Percentiles rank a stretch among this genome's conserved stretches.
phyloP scores from a whole-genome alignment of 2,888 invertebrate species.

The Mylabris sibirica region DNA sequence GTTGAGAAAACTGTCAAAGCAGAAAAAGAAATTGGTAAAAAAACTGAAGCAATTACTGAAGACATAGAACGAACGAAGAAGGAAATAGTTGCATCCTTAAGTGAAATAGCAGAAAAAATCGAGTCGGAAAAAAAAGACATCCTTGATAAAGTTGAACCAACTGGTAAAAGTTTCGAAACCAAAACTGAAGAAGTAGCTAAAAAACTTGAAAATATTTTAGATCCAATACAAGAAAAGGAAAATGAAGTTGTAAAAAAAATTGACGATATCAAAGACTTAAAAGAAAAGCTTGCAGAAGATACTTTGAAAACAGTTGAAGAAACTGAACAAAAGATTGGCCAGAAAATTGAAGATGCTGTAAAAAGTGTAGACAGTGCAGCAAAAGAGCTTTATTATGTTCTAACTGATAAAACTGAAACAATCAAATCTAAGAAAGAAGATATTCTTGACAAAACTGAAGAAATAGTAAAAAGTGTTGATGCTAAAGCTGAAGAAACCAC shows the following conservation, averaged over 20 bases:
- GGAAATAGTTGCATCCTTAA: neutral
- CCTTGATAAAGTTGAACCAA: slow-evolving; percentile 15
- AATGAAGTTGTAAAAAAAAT: slow-evolving; percentile 22
- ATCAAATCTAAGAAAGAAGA: slow-evolving; percentile 30
- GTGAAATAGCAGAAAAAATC: neutral
- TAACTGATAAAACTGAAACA: slow-evolving; percentile 30
- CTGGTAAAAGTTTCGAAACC: slow-evolving; percentile 11
- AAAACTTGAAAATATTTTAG: slow-evolving; percentile 57
- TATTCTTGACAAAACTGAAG: slow-evolving; percentile 22
- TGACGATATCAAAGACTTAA: slow-evolving; percentile 26
- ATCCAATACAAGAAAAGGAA: slow-evolving; percentile 21
- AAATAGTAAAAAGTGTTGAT: slow-evolving; percentile 15
- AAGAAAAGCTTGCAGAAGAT: slow-evolving; percentile 16
- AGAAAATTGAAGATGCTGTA: slow-evolving; percentile 17
- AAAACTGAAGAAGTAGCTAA: slow-evolving; percentile 53
- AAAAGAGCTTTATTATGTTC: slow-evolving; percentile 18
- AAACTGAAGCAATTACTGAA: slow-evolving; percentile 14
- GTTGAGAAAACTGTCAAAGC: slow-evolving; percentile 17
- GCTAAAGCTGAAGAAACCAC: slow-evolving; percentile 19
- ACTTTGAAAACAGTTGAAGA: neutral
- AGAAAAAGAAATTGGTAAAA: slow-evolving; percentile 14
- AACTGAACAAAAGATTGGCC: neutral
- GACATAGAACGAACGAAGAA: neutral
- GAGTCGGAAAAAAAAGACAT: neutral
- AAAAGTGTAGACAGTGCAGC: slow-evolving; percentile 18